phyloP scores from a whole-genome alignment of 1,140 invertebrate genomes.

The Drosophila arawakana region DNA sequence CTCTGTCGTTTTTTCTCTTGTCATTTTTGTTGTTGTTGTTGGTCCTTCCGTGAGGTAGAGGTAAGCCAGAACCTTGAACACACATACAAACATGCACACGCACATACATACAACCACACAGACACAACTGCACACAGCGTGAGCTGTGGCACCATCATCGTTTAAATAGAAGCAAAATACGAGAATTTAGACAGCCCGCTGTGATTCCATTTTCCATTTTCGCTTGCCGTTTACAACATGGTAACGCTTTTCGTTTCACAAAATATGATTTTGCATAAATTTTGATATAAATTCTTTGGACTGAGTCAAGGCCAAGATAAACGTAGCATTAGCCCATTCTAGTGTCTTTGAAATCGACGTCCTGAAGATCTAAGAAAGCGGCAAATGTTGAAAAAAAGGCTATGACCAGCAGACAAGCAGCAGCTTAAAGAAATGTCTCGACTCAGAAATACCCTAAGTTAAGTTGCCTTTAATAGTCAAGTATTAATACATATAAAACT shows the following conservation, averaged over 20 bases:
- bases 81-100: slow-evolving; percentile 38
- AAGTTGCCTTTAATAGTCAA: too few species aligned
- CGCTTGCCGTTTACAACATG: slow-evolving; percentile 40
- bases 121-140: slow-evolving; percentile 46
- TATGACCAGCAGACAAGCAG: slow-evolving; percentile 7
- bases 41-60: slow-evolving; percentile 47
- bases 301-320: slow-evolving; percentile 68
- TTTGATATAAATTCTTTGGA: slow-evolving; percentile 57
- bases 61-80: slow-evolving; percentile 69
- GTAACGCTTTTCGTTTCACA: slow-evolving; percentile 52
- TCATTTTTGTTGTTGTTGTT: slow-evolving; percentile 12
- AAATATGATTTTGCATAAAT: slow-evolving; percentile 81
- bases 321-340: slow-evolving; percentile 17
- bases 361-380: slow-evolving; percentile 49
- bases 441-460: neutral
- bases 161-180: slow-evolving; percentile 65
- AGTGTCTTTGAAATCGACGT: slow-evolving; percentile 58
- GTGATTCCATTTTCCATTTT: slow-evolving; percentile 80
- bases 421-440: slow-evolving; percentile 7
- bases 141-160: slow-evolving; percentile 25
- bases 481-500: too few species aligned
- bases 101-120: slow-evolving; percentile 36
- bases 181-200: slow-evolving; percentile 53
- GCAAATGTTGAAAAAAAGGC: slow-evolving; percentile 29
- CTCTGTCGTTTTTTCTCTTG: slow-evolving; percentile 38